Evolutionary conservation across 2,113 vertebrate genomes (phyloP).

Genomic region (Cryptomyrus ogoouensis): DNA sequence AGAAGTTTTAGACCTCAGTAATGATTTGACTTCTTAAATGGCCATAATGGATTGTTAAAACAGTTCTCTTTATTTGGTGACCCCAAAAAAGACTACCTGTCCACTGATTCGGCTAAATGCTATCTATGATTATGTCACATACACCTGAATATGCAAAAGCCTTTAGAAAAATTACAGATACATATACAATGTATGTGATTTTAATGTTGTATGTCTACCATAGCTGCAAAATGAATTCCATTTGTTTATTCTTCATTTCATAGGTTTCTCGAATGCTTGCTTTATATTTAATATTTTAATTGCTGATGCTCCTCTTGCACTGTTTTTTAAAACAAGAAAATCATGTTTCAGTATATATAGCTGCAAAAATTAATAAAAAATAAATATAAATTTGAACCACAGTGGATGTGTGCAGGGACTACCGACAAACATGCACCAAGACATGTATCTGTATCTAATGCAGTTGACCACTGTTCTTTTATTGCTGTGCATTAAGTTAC

Average conservation of each 20-base stretch:
- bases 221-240: not conserved
- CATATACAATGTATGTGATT: not conserved
- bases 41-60: not conserved
- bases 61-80: not conserved
- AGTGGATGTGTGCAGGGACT: not conserved
- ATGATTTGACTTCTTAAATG: not conserved
- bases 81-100: not conserved
- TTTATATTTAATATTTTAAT: not conserved
- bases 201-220: not conserved
- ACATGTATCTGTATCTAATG: not conserved
- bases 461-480: not conserved
- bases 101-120: not conserved
- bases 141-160: not conserved
- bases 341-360: not conserved
- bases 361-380: no score
- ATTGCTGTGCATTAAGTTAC: not conserved
- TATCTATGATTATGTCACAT: not conserved
- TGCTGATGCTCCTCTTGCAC: not conserved
- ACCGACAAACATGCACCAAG: not conserved
- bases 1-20: not conserved
- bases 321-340: not conserved
- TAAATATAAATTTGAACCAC: not conserved
- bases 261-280: not conserved
- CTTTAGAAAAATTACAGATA: not conserved
- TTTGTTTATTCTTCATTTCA: not conserved